Evolutionary conservation across 2,888 invertebrate species (phyloP), one percentile per base, ranked within the genome.

Genomic region (Crossocerus cetratus): DNA sequence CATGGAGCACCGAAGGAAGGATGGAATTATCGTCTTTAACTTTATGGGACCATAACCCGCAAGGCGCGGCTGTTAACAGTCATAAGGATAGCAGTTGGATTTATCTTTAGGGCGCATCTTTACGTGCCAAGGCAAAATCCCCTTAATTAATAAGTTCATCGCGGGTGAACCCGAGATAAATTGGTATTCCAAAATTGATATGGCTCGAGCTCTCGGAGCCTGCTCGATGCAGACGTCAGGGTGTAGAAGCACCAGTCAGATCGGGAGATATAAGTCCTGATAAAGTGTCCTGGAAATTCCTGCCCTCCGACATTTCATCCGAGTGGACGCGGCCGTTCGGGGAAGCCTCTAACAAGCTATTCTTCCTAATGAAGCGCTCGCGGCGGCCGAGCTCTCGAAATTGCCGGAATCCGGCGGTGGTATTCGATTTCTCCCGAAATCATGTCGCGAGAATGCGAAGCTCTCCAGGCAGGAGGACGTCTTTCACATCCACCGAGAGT

Each of bases 21-120:
- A 23, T 16, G 21, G 63, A 65, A 69, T 69, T 77, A 74, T 69
- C 69, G 54, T 68, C 56, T 59, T 43, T 59, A 71, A 65, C 74
- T 79, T 79, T 80, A 79, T 65, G 80, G 61, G 55, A 71, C 64
- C 63, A 69, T 77, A 80, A 74, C 69, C 45, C 60, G 55, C 58
- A 57, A 63, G 32, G 32, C 32, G 5, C 5, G 32, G 32, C 8
- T 32, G 11, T 32, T 8, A 32, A 32, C 32, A 32, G 32, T 32
- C 32, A 32, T 32, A 32, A 32, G 32, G 32, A 32, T 32, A 32
- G 32, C 32, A 32, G 32, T 32, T 11, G 8, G 8, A 32, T 32
- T 32, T 32, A 32, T 32, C 32, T 32, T 32, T 32, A 32, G 32
- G 32, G 32, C 32, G 32, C 32, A 32, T 32, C 32, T 32, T 32